These are phyloP conservation scores for Macrosteles quadrilineatus DNA, from an alignment of 1,140 invertebrate genomes.

Conservation along the genomic window DNA sequence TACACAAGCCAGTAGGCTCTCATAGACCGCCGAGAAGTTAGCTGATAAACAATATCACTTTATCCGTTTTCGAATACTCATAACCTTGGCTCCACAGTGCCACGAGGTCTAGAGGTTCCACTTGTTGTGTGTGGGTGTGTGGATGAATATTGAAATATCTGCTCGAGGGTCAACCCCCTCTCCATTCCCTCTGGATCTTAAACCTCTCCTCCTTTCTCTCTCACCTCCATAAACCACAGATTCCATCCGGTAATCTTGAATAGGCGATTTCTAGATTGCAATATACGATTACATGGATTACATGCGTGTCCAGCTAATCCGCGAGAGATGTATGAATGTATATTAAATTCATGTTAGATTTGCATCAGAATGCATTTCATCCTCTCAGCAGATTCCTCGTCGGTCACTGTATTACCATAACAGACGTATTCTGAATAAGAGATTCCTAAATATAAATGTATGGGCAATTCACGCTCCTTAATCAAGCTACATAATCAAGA, in stretches of 20 bases:
- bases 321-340: background rate
- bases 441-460: too few relatives aligned
- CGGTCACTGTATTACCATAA: too few relatives aligned
- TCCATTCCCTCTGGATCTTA: background rate
- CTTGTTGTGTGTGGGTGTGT: background rate
- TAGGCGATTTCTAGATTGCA: background rate
- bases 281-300: background rate
- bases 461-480: too few relatives aligned
- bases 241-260: background rate
- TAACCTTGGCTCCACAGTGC: too few relatives aligned
- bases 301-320: background rate
- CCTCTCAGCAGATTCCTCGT: too few relatives aligned
- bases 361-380: too few relatives aligned
- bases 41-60: too few relatives aligned
- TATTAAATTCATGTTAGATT: background rate
- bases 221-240: background rate
- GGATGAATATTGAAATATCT: constrained; percentile 12
- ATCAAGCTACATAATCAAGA: too few relatives aligned
- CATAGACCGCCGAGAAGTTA: too few relatives aligned
- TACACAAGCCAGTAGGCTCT: too few relatives aligned
- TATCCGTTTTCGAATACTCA: too few relatives aligned
- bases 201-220: background rate
- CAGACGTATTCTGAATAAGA: too few relatives aligned
- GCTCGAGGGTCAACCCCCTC: background rate
- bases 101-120: background rate